Percentiles rank a stretch among this genome's conserved stretches.
Evolutionary conservation across 2,888 invertebrate species (phyloP).

Genomic region (Dicycla oo): DNA sequence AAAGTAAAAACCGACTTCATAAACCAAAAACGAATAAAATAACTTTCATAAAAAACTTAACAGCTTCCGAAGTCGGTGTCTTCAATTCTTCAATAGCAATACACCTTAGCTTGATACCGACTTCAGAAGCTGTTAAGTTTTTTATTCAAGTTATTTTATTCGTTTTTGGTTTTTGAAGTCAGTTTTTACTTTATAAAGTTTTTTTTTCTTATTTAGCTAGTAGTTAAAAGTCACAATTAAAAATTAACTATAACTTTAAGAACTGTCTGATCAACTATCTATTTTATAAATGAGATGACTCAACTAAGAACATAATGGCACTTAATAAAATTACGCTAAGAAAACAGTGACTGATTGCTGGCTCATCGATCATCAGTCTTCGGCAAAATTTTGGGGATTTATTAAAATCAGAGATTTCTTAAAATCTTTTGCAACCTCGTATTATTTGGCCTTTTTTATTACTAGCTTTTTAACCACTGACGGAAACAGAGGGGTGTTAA

Average conservation of each 20-base stretch:
- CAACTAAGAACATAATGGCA: slow-evolving; percentile 20
- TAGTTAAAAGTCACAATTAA: not conserved
- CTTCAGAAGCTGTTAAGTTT: too few relatives aligned
- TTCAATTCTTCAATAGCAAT: too few relatives aligned
- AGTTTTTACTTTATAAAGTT: too few relatives aligned
- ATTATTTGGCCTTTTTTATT: not conserved
- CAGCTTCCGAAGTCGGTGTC: too few relatives aligned
- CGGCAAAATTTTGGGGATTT: not conserved
- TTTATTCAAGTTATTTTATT: too few relatives aligned
- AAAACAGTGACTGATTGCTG: slow-evolving; percentile 23
- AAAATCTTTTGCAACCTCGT: slow-evolving; percentile 16
- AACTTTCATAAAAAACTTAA: too few relatives aligned
- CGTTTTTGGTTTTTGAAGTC: too few relatives aligned
- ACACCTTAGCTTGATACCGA: too few relatives aligned
- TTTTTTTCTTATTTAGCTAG: not conserved
- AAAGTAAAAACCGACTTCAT: too few relatives aligned
- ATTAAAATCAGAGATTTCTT: slow-evolving; percentile 12
- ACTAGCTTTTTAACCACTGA: not conserved
- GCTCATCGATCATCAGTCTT: slow-evolving; percentile 26
- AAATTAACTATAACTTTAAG: not conserved
- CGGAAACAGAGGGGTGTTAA: too few relatives aligned
- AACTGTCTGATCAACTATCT: not conserved
- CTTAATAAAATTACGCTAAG: slow-evolving; percentile 35
- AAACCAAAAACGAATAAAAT: too few relatives aligned
- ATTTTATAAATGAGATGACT: slow-evolving; percentile 14